Evolutionary conservation across 2,797 vertebrate genomes (phyloP).

Genomic region (Cottoperca gobio): DNA sequence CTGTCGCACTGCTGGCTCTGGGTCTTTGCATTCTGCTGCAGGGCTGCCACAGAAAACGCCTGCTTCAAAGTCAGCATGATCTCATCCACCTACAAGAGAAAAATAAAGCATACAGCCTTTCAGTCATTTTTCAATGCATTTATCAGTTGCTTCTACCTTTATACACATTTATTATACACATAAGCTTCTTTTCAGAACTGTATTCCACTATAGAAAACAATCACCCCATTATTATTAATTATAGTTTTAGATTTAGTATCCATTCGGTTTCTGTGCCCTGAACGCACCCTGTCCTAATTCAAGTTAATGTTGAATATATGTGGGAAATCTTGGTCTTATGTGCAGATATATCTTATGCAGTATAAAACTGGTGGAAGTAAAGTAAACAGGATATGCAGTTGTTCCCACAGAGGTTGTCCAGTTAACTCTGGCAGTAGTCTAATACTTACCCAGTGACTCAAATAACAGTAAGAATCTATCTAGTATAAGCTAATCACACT

Average conservation of each 20-base stretch:
- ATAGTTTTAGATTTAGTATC: neutral
- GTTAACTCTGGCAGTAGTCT: neutral
- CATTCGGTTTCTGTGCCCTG: neutral
- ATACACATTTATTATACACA: neutral
- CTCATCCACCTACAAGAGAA: conserved; percentile 91
- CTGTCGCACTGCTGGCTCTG: conserved; percentile 91
- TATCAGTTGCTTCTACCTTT: neutral
- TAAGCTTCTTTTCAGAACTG: neutral
- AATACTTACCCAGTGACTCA: neutral
- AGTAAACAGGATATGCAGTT: neutral
- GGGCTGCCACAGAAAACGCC: conserved; percentile 94
- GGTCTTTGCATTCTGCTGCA: conserved; percentile 88
- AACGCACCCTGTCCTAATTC: neutral
- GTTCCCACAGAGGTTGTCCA: neutral
- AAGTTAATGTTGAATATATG: neutral
- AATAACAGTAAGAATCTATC: neutral
- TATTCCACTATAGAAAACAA: neutral
- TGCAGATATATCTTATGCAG: neutral
- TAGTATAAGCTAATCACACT: conserved; percentile 8
- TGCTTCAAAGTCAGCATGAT: conserved; percentile 99
- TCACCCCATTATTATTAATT: neutral
- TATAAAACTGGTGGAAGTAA: neutral
- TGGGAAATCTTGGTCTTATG: neutral
- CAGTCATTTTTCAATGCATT: neutral
- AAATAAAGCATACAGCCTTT: neutral